These are phyloP conservation scores for Sympetrum striolatum DNA, from an alignment of 2,888 invertebrate genomes.

Conservation along the genomic window DNA sequence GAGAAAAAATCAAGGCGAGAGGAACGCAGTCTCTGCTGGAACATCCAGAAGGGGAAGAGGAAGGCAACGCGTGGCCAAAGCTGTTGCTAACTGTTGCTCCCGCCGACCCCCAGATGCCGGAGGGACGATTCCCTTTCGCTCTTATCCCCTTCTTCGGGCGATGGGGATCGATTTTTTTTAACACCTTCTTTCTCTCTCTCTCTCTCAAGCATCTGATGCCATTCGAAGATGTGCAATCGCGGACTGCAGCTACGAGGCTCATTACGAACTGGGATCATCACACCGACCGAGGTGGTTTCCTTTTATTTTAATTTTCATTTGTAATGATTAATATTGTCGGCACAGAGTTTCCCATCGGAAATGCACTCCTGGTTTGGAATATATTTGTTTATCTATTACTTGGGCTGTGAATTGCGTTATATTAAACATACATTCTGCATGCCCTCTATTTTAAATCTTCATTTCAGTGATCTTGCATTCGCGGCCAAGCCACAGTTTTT, in stretches of 20 bases:
- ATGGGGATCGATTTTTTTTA: background rate
- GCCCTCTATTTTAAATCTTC: no score
- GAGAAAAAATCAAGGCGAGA: background rate
- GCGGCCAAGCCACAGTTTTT: no score
- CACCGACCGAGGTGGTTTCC: no score
- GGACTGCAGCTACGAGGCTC: background rate
- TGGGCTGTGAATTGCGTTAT: no score
- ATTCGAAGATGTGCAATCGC: background rate
- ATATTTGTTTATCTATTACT: no score
- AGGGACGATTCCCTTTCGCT: background rate
- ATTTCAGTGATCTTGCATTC: no score
- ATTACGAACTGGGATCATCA: background rate
- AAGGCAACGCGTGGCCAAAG: conserved; percentile 40
- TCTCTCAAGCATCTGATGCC: background rate
- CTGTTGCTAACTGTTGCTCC: conserved; percentile 44
- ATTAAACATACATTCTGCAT: no score
- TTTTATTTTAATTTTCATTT: no score
- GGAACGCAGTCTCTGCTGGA: background rate
- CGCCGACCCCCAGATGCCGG: background rate
- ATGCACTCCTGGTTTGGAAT: no score
- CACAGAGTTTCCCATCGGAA: no score
- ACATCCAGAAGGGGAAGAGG: background rate
- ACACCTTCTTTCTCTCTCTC: background rate
- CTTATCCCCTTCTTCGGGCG: background rate
- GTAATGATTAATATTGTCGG: no score